Base-by-base conservation (phyloP, 1,140 invertebrate genomes). In the Anadara kagoshimensis region DNA sequence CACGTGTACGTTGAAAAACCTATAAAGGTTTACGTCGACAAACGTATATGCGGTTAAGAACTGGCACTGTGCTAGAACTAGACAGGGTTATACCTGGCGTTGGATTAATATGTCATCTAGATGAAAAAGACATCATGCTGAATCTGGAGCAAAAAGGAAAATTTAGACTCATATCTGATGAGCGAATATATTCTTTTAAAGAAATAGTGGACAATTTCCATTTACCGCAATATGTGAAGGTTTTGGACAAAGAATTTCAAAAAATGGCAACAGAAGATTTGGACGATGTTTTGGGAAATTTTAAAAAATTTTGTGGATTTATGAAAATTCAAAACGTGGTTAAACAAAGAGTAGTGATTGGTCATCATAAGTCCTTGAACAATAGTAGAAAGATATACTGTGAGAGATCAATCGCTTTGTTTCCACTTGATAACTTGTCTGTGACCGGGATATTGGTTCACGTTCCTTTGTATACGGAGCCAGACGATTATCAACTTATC, bases 401-500 rank as follows among this genome's bases (percentile, higher is more conserved):
- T 29, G 44, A 62, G 3, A 47, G 73, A 59, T 53, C 66, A 20
- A 51, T 75, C 22, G 73, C 63, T 8, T 47, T 75, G 3, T 51
- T 75, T n/a, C 73, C 73, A 7, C 47, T 70, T 7, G 56, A 68
- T 16, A 75, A 63, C 12, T 22, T 51, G 5, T 62, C 51, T 22
- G 67, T 69, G 5, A 65, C 53, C 16, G 68, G 70, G 43, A 69
- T 75, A 24, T 67, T 70, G 36, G 73, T 75, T 2, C 54, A 69
- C 44, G 26, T 66, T 12, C 73, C 73, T 0, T 43, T 59, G 16
- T 65, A 75, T 61, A 54, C 47, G 1, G 67, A 70, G 20, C 45
- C 61, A 10, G 62, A 70, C 41, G 73, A 75, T 11, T 75, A 75
- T 61, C 67, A 69, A 45, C 36, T 75, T 14, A 45, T 75, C 4